Conservation (phyloP, 2,888 invertebrate genomes). For the Heteropelma amictum region DNA sequence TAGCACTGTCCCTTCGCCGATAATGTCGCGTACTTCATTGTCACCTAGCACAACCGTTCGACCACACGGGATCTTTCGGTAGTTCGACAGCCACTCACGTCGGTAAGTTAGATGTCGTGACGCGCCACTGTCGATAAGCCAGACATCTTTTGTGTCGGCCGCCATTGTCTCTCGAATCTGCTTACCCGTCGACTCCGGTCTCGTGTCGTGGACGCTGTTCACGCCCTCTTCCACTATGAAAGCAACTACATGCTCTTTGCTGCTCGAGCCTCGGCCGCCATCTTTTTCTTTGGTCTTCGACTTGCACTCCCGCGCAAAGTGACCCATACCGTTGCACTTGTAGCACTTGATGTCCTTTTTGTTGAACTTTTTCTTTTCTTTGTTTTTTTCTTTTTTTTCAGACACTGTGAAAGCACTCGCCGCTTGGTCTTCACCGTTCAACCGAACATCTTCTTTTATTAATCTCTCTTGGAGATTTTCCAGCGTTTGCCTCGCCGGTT, state of each 20-base stretch:
- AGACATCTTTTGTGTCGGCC: slow-evolving; percentile 26
- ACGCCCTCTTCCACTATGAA: too few relatives aligned
- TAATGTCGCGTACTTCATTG: slow-evolving; percentile 22
- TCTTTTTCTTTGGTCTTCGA: too few relatives aligned
- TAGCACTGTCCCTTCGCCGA: slow-evolving; percentile 45
- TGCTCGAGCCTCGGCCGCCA: too few relatives aligned
- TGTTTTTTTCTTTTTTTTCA: too few relatives aligned
- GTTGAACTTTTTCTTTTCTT: too few relatives aligned
- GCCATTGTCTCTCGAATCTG: background rate
- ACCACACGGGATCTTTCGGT: background rate
- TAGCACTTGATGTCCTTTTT: too few relatives aligned
- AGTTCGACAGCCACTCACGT: slow-evolving; percentile 53
- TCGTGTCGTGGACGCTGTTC: too few relatives aligned
- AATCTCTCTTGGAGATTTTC: background rate
- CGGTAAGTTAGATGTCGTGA: slow-evolving; percentile 56
- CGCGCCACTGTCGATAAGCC: slow-evolving; percentile 53
- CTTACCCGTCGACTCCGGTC: too few relatives aligned
- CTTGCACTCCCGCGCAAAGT: too few relatives aligned
- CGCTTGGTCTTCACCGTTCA: background rate
- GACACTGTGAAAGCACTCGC: background rate
- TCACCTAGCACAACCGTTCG: slow-evolving; percentile 49
- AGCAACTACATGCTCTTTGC: too few relatives aligned
- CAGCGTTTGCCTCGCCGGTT: background rate
- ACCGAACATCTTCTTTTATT: background rate
- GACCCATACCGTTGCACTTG: too few relatives aligned